phyloP scores from a whole-genome alignment of 1,140 invertebrate genomes.

The Ooceraea biroi region DNA sequence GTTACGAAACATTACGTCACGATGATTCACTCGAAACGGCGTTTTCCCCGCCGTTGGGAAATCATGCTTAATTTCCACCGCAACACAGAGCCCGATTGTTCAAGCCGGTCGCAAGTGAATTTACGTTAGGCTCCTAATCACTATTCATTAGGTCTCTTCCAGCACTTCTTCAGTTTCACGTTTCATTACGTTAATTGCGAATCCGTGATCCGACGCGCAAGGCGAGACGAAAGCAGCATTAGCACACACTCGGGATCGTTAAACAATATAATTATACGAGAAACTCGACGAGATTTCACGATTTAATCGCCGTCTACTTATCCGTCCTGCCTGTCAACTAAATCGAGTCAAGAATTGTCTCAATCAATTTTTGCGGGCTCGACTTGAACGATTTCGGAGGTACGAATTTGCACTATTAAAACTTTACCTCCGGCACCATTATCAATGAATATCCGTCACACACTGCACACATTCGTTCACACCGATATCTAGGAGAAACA shows the following conservation, averaged over 20 bases:
- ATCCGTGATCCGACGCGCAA: slow-evolving; percentile 38
- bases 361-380: neutral
- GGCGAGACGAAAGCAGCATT: slow-evolving; percentile 22
- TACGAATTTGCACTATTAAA: neutral
- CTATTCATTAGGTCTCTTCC: slow-evolving; percentile 49
- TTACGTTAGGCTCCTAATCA: slow-evolving; percentile 53
- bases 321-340: neutral
- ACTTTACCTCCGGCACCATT: neutral
- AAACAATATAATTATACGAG: slow-evolving; percentile 27
- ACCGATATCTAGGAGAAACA: slow-evolving; percentile 40
- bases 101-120: slow-evolving; percentile 42
- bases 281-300: neutral
- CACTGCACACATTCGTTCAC: slow-evolving; percentile 37
- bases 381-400: neutral
- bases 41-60: slow-evolving; percentile 54
- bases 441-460: slow-evolving; percentile 30
- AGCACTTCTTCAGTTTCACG: slow-evolving; percentile 41
- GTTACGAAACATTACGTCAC: slow-evolving; percentile 53
- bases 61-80: slow-evolving; percentile 54
- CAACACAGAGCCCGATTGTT: slow-evolving; percentile 52
- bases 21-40: slow-evolving; percentile 54
- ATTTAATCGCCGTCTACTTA: neutral
- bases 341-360: neutral
- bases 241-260: slow-evolving; percentile 8
- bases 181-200: slow-evolving; percentile 55